phyloP scores from a whole-genome alignment of 2,888 invertebrate species.

The Sphaerophoria taeniata region DNA sequence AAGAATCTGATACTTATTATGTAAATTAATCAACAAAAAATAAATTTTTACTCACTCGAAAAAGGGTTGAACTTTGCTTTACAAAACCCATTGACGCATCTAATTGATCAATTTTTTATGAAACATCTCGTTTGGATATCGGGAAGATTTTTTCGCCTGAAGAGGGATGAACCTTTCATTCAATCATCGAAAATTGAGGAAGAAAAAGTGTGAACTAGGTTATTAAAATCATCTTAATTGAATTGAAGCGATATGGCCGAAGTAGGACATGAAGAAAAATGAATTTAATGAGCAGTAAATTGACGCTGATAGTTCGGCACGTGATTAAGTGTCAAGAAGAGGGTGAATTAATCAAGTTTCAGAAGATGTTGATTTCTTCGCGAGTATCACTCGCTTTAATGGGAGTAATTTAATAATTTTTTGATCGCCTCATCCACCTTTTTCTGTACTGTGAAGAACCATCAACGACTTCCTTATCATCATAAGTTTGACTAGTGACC shows the following conservation, averaged over 20 bases:
- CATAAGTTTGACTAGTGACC: slow-evolving; percentile 44
- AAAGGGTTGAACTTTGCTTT: slow-evolving; percentile 42
- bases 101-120: slow-evolving; percentile 59
- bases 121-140: background rate
- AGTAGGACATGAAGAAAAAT: slow-evolving; percentile 20
- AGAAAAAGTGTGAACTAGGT: slow-evolving; percentile 49
- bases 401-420: slow-evolving; percentile 58
- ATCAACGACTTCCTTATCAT: slow-evolving; percentile 1
- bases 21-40: slow-evolving; percentile 65
- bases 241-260: background rate
- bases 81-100: slow-evolving; percentile 50
- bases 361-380: background rate
- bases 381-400: slow-evolving; percentile 37
- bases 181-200: background rate
- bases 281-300: slow-evolving; percentile 53
- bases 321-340: slow-evolving; percentile 60
- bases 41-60: slow-evolving; percentile 17
- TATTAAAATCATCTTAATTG: slow-evolving; percentile 61
- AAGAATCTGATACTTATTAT: slow-evolving; percentile 72
- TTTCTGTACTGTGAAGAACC: background rate
- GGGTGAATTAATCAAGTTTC: slow-evolving; percentile 19
- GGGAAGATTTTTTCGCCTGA: background rate
- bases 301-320: slow-evolving; percentile 44
- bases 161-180: slow-evolving; percentile 33
- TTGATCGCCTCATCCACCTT: slow-evolving; percentile 6